Evolutionary conservation across 2,888 invertebrate species (phyloP).

Genomic region (Trachelus stipa): DNA sequence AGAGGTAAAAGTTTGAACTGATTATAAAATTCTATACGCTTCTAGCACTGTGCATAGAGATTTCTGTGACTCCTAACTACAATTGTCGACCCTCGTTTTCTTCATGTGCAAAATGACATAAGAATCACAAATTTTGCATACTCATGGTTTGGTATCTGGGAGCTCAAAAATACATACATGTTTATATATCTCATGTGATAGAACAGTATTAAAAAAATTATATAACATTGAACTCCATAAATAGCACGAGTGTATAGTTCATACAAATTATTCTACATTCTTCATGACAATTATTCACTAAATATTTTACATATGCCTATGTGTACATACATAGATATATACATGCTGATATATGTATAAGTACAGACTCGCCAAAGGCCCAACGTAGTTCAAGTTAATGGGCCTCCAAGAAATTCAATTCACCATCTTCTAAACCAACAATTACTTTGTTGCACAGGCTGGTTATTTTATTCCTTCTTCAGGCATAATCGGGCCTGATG

Average conservation of each 20-base stretch:
- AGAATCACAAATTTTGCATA: too few species aligned
- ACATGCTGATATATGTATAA: neutral
- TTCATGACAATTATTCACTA: neutral
- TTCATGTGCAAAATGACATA: too few species aligned
- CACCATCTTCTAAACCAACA: neutral
- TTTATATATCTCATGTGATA: too few species aligned
- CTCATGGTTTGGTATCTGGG: too few species aligned
- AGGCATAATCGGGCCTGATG: neutral
- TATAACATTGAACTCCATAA: neutral
- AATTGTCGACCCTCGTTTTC: too few species aligned
- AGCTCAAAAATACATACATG: too few species aligned
- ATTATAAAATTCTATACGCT: too few species aligned
- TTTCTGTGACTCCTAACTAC: too few species aligned
- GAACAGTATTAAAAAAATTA: too few species aligned
- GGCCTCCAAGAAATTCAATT: conserved; percentile 5
- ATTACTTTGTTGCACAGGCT: neutral
- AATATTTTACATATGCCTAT: neutral
- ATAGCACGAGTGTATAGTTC: neutral
- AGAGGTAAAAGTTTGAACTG: too few species aligned
- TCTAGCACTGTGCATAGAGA: too few species aligned
- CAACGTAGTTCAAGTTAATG: neutral
- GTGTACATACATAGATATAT: neutral
- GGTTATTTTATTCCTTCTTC: conserved; percentile 4
- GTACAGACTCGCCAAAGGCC: neutral
- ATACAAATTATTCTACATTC: neutral